Base-by-base conservation (phyloP, 2,888 invertebrate genomes). In the Brachycybe producta region DNA sequence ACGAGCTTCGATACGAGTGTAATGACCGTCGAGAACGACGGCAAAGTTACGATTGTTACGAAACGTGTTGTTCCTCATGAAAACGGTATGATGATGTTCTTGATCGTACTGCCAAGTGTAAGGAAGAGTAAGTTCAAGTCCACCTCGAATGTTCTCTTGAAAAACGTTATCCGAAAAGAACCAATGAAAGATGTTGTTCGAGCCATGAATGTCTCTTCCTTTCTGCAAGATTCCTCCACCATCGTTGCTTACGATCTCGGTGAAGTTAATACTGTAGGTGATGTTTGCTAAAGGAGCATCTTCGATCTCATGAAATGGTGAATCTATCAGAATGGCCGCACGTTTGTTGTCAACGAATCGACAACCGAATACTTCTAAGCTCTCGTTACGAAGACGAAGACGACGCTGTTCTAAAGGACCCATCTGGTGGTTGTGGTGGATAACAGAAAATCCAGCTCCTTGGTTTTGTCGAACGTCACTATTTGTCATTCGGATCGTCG, bases 141-240 rank as follows among this genome's bases (percentile, higher is more conserved):
- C 97, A 11, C 90, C 88, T 24, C 76, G 76, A 52, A 74, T 73
- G 62, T 95, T 97, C 56, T 84, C 75, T 63, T 86, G 85, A 54
- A 98, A 77, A 0, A 82, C 79, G 53, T 84, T 84, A 61, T 88
- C 84, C 65, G 84, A 83, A 42, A 95, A 67, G 24, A 85, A 75
- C 76, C 97, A 98, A 64, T 95, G 91, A 72, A 92, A 98, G 1
- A 98, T 74, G 70, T 98, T 98, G 62, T 97, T 97, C 0, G 95
- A 92, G 55, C 90, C 84, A 58, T 92, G 78, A 59, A 97, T 77
- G 67, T 98, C 92, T 61, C 90, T 70, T 38, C 91, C 88, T 60
- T 86, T 83, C 60, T 95, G 94, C 49, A 78, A 76, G 55, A 95
- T 79, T 13, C 94, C 90, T 13, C 94, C 90, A 64, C 76, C 78